Conservation (phyloP, 30 jellyfish, hydroid and myxozoan species). For the Pseudorhiza aurosa region DNA sequence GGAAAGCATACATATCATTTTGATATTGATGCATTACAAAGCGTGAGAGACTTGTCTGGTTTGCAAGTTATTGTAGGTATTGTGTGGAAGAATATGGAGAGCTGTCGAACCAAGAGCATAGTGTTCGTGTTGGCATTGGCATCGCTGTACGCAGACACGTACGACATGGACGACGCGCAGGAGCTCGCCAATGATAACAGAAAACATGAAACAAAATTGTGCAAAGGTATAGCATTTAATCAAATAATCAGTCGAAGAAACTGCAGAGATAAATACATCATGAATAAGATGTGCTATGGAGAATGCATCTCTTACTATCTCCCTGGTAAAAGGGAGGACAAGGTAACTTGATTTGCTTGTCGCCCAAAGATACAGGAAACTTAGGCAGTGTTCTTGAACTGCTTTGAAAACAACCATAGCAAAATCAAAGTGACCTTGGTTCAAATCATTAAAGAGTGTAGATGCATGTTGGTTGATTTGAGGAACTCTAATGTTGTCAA, state of each 20-base stretch:
- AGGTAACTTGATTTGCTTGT: constrained; percentile 27
- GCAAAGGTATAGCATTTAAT: constrained; percentile 1
- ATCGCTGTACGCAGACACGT: neutral
- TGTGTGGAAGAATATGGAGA: neutral
- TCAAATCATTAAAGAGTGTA: constrained; percentile 18
- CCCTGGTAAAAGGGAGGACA: constrained; percentile 1
- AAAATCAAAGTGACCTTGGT: constrained; percentile 8
- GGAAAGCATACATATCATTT: no score
- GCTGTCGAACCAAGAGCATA: neutral
- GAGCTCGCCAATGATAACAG: neutral
- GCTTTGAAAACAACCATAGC: neutral
- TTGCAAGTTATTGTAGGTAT: no score
- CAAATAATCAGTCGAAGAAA: constrained; percentile 14
- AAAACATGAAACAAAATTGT: constrained; percentile 1
- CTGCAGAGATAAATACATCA: constrained; percentile 8
- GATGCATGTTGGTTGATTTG: constrained; percentile 37
- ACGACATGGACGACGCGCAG: neutral
- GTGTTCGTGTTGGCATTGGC: neutral
- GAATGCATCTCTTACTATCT: constrained; percentile 36
- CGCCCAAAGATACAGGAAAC: constrained; percentile 14
- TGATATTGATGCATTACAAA: no score
- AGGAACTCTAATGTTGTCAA: neutral
- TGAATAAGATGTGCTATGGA: constrained; percentile 34
- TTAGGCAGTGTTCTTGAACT: constrained; percentile 7
- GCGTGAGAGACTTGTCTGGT: no score